These are phyloP conservation scores for Xanthorhoe spadicearia DNA, from an alignment of 2,888 invertebrate genomes.

Conservation along the genomic window DNA sequence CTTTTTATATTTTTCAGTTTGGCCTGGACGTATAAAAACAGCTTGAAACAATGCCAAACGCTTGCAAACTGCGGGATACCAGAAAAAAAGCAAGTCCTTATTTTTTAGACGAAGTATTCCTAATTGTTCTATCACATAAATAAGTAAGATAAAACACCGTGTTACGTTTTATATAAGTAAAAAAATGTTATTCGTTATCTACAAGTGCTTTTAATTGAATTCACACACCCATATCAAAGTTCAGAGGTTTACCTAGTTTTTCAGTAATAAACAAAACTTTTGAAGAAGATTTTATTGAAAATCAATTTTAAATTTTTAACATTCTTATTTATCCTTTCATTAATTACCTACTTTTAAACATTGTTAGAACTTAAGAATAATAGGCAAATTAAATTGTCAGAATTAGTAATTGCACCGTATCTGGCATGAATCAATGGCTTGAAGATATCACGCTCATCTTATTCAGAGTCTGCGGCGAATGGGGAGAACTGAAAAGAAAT, in stretches of 20 bases:
- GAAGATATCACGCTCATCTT: neutral
- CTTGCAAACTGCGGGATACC: neutral
- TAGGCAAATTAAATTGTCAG: too few species aligned
- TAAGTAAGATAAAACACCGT: neutral
- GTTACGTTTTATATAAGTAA: neutral
- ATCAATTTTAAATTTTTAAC: too few species aligned
- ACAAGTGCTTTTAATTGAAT: too few species aligned
- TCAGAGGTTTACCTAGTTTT: too few species aligned
- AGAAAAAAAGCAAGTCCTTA: neutral
- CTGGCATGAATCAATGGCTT: neutral
- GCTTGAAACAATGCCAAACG: neutral
- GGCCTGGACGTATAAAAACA: constrained; percentile 61
- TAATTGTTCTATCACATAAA: neutral
- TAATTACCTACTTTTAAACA: too few species aligned
- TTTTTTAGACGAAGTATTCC: neutral
- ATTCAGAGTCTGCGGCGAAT: neutral
- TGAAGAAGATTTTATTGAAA: too few species aligned
- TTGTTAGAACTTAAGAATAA: too few species aligned
- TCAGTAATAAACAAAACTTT: too few species aligned
- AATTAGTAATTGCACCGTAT: neutral
- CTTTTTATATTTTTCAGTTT: constrained; percentile 57
- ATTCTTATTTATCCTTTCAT: too few species aligned
- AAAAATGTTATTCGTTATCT: neutral
- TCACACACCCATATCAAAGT: neutral
- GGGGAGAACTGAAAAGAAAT: neutral